Conservation (phyloP, 2,113 vertebrate species). For the Plestiodon gilberti region DNA sequence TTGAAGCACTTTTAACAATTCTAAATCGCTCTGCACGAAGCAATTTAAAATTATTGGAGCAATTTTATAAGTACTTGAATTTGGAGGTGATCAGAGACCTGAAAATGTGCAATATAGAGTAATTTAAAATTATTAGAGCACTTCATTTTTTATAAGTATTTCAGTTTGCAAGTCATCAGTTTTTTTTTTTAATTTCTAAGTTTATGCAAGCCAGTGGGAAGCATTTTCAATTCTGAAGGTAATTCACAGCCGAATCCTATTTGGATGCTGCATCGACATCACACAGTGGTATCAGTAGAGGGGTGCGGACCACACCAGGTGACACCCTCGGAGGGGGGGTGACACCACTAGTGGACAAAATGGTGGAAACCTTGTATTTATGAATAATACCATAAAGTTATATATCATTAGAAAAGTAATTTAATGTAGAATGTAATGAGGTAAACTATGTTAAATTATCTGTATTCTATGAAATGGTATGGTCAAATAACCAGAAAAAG, state of each 20-base stretch:
- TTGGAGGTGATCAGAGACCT: constrained; percentile 80
- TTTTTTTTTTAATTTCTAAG: constrained; percentile 70
- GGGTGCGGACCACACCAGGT: too few relatives aligned
- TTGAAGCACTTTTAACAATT: constrained; percentile 79
- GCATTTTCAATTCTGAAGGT: constrained; percentile 52
- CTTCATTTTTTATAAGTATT: constrained; percentile 77
- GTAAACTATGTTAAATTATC: too few relatives aligned
- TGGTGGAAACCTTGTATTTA: too few relatives aligned
- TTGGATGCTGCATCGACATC: too few relatives aligned
- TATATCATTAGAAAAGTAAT: too few relatives aligned
- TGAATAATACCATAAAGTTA: too few relatives aligned
- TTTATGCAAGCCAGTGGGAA: constrained; percentile 54
- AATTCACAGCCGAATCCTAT: constrained; percentile 7
- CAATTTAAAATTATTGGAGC: constrained; percentile 81
- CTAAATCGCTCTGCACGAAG: constrained; percentile 76
- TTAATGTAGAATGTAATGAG: too few relatives aligned
- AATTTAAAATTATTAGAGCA: constrained; percentile 81
- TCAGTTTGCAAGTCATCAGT: constrained; percentile 65
- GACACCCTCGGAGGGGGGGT: too few relatives aligned
- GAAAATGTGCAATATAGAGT: constrained; percentile 74
- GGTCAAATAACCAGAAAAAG: too few relatives aligned
- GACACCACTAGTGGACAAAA: too few relatives aligned
- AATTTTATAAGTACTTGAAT: constrained; percentile 81
- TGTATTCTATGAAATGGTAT: too few relatives aligned
- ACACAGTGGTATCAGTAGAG: too few relatives aligned